A percentile compares a stretch with the other conserved stretches of the same genome.
phyloP scores from a whole-genome alignment of 2,888 invertebrate species.

The Apantesis nais region DNA sequence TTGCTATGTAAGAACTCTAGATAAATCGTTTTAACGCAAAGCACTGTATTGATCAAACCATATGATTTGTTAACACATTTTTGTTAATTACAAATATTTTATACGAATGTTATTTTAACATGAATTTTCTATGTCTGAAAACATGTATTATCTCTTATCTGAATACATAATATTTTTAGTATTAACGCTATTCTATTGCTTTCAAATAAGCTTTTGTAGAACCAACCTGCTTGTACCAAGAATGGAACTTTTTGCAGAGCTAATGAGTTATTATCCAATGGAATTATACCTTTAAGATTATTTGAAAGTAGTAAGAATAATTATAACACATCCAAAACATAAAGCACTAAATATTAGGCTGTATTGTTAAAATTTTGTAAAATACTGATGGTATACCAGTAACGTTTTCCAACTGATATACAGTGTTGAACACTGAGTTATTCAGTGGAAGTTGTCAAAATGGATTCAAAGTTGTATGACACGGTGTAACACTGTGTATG shows the following conservation, averaged over 20 bases:
- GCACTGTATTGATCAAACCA: conserved; percentile 12
- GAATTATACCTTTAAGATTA: background rate
- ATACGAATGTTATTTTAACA: conserved; percentile 14
- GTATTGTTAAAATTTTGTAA: conserved; percentile 38
- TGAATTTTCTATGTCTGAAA: conserved; percentile 10
- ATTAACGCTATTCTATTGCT: conserved; percentile 3
- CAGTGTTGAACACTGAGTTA: conserved; percentile 31
- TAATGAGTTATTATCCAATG: background rate
- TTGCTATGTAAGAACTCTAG: conserved; percentile 20
- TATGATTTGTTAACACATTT: conserved; percentile 6
- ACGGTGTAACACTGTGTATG: conserved; percentile 45
- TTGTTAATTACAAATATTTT: conserved; percentile 21
- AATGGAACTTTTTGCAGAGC: background rate
- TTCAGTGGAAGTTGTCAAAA: conserved; percentile 23
- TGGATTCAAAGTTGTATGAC: conserved; percentile 16
- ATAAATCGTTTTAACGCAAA: background rate
- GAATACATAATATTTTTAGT: background rate
- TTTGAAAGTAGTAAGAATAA: conserved; percentile 16
- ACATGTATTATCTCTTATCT: background rate
- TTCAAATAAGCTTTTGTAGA: conserved; percentile 14
- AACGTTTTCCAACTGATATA: conserved; percentile 39
- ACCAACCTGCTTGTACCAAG: background rate
- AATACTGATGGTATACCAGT: conserved; percentile 52
- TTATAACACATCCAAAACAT: conserved; percentile 19
- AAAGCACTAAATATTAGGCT: conserved; percentile 32